Evolutionary conservation across 2,113 vertebrate species (phyloP).

Genomic region (Aphyosemion australe): DNA sequence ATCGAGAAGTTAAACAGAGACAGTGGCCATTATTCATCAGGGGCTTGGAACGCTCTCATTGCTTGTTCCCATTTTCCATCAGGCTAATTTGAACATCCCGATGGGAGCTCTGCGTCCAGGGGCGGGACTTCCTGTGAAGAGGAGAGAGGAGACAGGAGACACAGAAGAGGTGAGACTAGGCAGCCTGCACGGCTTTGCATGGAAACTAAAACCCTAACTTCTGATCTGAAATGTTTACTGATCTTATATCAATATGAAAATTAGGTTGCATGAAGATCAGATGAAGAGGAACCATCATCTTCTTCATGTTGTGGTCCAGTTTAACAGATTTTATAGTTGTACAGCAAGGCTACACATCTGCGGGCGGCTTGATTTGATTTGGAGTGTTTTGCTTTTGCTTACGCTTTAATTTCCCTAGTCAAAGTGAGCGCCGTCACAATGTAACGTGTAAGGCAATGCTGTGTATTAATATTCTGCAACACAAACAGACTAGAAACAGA

Average conservation of each 20-base stretch:
- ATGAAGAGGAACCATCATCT: neutral
- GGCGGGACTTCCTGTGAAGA: slow-evolving; percentile 92
- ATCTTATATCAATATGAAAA: neutral
- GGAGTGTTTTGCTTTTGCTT: neutral
- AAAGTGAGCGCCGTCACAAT: neutral
- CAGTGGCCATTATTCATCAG: slow-evolving; percentile 2
- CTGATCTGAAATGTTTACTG: neutral
- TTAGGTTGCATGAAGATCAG: too few relatives aligned
- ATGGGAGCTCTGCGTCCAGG: slow-evolving; percentile 98
- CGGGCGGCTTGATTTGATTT: neutral
- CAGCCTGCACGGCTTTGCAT: neutral
- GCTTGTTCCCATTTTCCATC: slow-evolving; percentile 59
- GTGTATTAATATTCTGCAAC: neutral
- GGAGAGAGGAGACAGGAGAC: slow-evolving; percentile 89
- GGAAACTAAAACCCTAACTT: neutral
- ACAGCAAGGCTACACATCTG: neutral
- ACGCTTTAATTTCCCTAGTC: neutral
- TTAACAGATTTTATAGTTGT: neutral
- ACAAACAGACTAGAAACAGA: neutral
- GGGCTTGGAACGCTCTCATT: slow-evolving; percentile 47
- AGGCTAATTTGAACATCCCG: slow-evolving; percentile 99
- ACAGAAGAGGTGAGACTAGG: slow-evolving; percentile 85
- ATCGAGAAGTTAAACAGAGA: neutral
- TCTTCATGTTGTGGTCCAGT: neutral
- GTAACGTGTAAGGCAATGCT: neutral